Percentiles rank a stretch among this genome's conserved stretches.
Conservation (phyloP, 2,797 vertebrate genomes). For the Paedocypris micromegethes region DNA sequence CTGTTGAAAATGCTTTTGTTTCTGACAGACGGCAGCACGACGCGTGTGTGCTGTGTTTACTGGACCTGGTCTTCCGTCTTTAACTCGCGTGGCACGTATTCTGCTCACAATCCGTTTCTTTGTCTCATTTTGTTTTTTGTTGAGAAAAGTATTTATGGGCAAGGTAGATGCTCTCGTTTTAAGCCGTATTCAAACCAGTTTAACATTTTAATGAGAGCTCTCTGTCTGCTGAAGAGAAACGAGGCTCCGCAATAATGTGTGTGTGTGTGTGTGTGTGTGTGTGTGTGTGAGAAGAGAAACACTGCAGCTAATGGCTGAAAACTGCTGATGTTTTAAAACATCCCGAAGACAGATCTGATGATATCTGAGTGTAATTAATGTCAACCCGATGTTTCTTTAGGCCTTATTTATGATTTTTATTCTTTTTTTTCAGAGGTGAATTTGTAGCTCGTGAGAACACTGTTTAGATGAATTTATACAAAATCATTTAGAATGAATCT, state of each 20-base stretch:
- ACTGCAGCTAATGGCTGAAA: slow-evolving; percentile 25
- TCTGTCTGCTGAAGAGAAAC: slow-evolving; percentile 29
- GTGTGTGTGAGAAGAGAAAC: slow-evolving; percentile 17
- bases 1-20: slow-evolving; percentile 56
- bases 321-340: slow-evolving; percentile 18
- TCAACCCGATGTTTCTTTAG: slow-evolving; percentile 54
- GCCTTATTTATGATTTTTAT: slow-evolving; percentile 37
- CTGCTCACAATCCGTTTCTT: slow-evolving; percentile 2
- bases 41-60: slow-evolving; percentile 64
- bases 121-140: slow-evolving; percentile 13
- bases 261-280: slow-evolving; percentile 13
- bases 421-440: slow-evolving; percentile 57
- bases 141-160: slow-evolving; percentile 19
- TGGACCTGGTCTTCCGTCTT: slow-evolving; percentile 56
- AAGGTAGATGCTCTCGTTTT: slow-evolving; percentile 24
- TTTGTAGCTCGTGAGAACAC: slow-evolving; percentile 76
- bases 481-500: slow-evolving; percentile 64
- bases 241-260: slow-evolving; percentile 45
- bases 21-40: slow-evolving; percentile 67
- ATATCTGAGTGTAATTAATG: slow-evolving; percentile 65
- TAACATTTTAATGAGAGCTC: slow-evolving; percentile 2
- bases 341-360: slow-evolving; percentile 29
- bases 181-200: neutral
- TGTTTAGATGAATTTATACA: slow-evolving; percentile 59
- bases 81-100: slow-evolving; percentile 26